Base-by-base conservation (phyloP, 1,140 invertebrate species). In the Polypedilum vanderplanki region DNA sequence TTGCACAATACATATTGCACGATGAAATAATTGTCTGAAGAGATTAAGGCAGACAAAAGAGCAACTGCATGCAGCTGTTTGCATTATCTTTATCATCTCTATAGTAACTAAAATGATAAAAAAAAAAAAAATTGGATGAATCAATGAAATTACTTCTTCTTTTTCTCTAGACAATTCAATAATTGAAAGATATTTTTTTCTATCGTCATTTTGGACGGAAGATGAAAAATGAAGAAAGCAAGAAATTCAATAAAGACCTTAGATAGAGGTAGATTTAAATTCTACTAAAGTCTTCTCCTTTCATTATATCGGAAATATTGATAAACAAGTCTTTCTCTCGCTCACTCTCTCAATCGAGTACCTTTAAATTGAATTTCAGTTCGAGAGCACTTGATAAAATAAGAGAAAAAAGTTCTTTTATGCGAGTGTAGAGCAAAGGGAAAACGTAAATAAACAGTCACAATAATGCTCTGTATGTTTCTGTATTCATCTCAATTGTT, bases 251-350 rank as follows among this genome's bases (percentile, higher is more conserved):
- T 57, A 57, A 57, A 57, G 46, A 57, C n/a, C 4, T 12, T 4
- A 57, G 46, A 57, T 57, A 57, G n/a, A n/a, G n/a, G 46, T 57
- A n/a, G n/a, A 15, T n/a, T 57, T 57, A 57, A 57, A n/a, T 57
- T n/a, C 46, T 57, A 4, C 46, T 57, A 12, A n/a, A n/a, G 12
- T 57, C 46, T 57, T 57, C 12, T 57, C 4, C 46, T n/a, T 12
- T 57, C 46, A 57, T 57, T n/a, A 57, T 57, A 70, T 9, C 65
- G 65, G 65, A 70, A 70, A 70, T 70, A 70, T 70, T 70, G 65
- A 70, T 70, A 70, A 70, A 20, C 65, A 70, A 70, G 46, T 57
- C 46, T 57, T 12, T 57, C 12, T 57, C 46, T n/a, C 15, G 15
- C 4, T 46, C 41, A 46, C 15, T 57, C 41, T 10, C 12, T 57